A percentile compares a stretch with the other conserved stretches of the same genome.
These are phyloP conservation scores for Turritopsis rubra DNA, from an alignment of 30 jellyfish, hydroid and myxozoan genomes.

Conservation along the genomic window DNA sequence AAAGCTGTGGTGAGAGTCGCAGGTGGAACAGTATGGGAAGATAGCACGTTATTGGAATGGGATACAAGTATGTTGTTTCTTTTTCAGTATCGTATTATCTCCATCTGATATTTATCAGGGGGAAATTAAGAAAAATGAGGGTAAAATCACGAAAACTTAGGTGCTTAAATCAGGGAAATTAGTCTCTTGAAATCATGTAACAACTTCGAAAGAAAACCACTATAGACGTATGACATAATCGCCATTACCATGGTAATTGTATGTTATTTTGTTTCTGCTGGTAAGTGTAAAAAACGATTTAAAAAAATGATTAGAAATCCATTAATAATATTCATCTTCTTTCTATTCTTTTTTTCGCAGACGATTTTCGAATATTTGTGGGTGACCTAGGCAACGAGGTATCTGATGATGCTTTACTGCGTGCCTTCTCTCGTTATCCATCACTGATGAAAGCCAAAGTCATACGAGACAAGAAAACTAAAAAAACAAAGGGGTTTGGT, in stretches of 20 bases:
- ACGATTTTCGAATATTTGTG: constrained; percentile 85
- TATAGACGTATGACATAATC: too few relatives aligned
- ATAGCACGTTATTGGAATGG: constrained; percentile 75
- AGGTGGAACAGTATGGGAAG: constrained; percentile 98
- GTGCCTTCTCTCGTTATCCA: constrained; percentile 89
- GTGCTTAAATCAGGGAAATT: too few relatives aligned
- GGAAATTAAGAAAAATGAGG: too few relatives aligned
- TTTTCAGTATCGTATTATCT: too few relatives aligned
- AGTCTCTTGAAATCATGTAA: too few relatives aligned
- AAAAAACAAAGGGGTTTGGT: constrained; percentile 93
- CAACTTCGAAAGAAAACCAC: too few relatives aligned
- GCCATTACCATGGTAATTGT: too few relatives aligned
- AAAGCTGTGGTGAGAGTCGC: constrained; percentile 86
- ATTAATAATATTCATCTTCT: background rate
- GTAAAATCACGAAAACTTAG: too few relatives aligned
- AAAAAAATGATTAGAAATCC: background rate
- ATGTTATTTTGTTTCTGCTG: too few relatives aligned
- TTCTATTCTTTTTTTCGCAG: constrained; percentile 30
- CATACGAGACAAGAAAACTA: constrained; percentile 74
- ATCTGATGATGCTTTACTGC: constrained; percentile 74
- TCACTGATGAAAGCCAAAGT: constrained; percentile 77
- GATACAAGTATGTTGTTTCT: constrained; percentile 62
- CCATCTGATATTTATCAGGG: too few relatives aligned
- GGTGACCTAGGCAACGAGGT: constrained; percentile 99
- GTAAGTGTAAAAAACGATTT: too few relatives aligned